Evolutionary conservation across 1,140 invertebrate genomes (phyloP).

Genomic region (Temnothorax longispinosus): DNA sequence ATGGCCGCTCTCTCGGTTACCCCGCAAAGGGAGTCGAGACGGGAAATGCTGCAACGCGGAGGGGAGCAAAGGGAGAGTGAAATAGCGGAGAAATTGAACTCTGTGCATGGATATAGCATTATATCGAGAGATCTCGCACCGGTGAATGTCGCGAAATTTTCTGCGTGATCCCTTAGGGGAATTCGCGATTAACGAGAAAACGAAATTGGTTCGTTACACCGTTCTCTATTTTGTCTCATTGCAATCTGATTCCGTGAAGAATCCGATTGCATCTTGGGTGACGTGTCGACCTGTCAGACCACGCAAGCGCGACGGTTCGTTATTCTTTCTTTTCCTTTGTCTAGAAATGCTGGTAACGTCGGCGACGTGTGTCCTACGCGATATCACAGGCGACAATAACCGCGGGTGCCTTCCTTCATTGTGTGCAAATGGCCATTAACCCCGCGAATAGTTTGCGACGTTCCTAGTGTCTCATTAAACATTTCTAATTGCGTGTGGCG

Average conservation of each 20-base stretch:
- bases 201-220: conserved; percentile 35
- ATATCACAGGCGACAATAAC: conserved; percentile 30
- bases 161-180: background rate
- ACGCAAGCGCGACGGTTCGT: conserved; percentile 1
- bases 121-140: conserved; percentile 59
- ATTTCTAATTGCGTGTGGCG: conserved; percentile 58
- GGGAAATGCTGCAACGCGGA: background rate
- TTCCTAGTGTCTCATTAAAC: conserved; percentile 60
- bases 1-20: conserved; percentile 64
- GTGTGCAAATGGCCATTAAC: conserved; percentile 68
- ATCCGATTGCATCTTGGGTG: conserved; percentile 26
- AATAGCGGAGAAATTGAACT: conserved; percentile 59
- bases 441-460: conserved; percentile 22
- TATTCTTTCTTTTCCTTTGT: conserved; percentile 25
- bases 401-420: conserved; percentile 29
- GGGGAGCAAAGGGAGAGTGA: conserved; percentile 19
- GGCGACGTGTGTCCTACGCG: conserved; percentile 51
- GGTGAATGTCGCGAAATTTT: conserved; percentile 57
- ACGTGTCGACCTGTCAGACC: conserved; percentile 37
- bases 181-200: conserved; percentile 38
- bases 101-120: conserved; percentile 10
- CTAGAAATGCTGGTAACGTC: conserved; percentile 44
- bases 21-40: conserved; percentile 44
- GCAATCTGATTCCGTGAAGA: background rate
- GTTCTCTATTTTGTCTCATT: background rate